Percentiles rank a stretch among this genome's conserved stretches.
Conservation (phyloP, 1,140 invertebrate species). For the Ceratosolen fusciceps region DNA sequence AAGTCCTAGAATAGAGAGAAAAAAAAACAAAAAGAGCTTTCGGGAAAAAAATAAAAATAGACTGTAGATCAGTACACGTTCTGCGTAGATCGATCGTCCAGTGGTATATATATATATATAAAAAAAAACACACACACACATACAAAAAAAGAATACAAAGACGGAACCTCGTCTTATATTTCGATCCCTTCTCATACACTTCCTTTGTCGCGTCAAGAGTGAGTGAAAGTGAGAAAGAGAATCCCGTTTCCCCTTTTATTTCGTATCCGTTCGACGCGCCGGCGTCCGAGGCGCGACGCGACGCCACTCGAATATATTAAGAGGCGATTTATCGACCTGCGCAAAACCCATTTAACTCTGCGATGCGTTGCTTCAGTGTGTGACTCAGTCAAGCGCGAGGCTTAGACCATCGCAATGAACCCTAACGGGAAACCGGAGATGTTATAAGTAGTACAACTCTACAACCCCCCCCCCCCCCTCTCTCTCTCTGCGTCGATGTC, state of each 20-base stretch:
- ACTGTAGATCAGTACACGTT: not conserved
- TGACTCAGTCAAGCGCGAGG: slow-evolving; percentile 2
- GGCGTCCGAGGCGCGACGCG: slow-evolving; percentile 16
- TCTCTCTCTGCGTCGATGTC: not conserved
- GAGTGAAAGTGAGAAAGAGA: not conserved
- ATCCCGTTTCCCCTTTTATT: slow-evolving; percentile 11
- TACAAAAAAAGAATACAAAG: slow-evolving; percentile 13
- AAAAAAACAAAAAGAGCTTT: not conserved
- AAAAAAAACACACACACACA: too few relatives aligned
- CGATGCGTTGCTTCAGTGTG: slow-evolving; percentile 5
- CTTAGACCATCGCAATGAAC: slow-evolving; percentile 11
- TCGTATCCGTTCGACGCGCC: slow-evolving; percentile 13
- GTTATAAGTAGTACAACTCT: not conserved
- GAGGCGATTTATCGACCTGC: slow-evolving; percentile 35
- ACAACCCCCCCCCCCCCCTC: too few relatives aligned
- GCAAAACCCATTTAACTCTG: slow-evolving; percentile 25
- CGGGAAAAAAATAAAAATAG: not conserved
- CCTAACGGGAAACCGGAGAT: slow-evolving; percentile 4
- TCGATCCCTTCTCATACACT: not conserved
- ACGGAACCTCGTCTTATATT: slow-evolving; percentile 4
- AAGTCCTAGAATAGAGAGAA: not conserved
- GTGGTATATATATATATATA: too few relatives aligned
- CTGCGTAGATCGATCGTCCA: slow-evolving; percentile 2
- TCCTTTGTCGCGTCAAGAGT: not conserved
- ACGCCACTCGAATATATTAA: slow-evolving; percentile 32